Base-by-base conservation (phyloP, 2,113 vertebrate species). In the Prionailurus bengalensis region DNA sequence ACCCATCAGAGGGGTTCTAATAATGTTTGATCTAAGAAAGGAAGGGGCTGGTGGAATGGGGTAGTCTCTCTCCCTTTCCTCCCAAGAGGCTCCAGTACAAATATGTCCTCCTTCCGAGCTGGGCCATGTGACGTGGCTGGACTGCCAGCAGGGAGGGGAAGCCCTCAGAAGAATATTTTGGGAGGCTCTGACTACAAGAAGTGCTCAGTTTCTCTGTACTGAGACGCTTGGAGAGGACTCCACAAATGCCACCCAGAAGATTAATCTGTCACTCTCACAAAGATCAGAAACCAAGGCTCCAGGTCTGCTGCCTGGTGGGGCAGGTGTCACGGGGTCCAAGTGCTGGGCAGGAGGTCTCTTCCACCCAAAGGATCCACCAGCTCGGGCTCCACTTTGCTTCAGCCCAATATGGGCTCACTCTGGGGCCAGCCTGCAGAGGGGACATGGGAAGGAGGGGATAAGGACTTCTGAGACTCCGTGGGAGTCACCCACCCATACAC, bases 381-480 rank as follows among this genome's bases (percentile, higher is more conserved):
- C 58, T 74, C 29, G 9, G 36, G 61, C 45, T 51, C 39, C 66
- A 19, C 55, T 36, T 23, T 17, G 48, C 53, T 48, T 48, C 31
- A 10, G 90, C 29, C 12, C 13, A 14, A 73, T 36, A 33, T 25
- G 14, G 23, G 19, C 61, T 70, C 36, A 12, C 6, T 6, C 48
- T 74, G 45, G 42, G 68, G 31, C 27, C n/a, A 27, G n/a, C 42
- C 88, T 45, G 48, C 51, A 13, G 58, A 86, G 76, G 66, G 16
- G 9, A 17, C 3, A 1, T 0, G 10, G 15, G 17, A 63, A 79
- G 33, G 7, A 17, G 13, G 15, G 9, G 7, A 33, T 4, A 5
- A 71, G 53, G 14, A 15, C 7, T 3, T 48, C 7, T 9, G 42
- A 4, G 4, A 10, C 15, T 1, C 73, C 33, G 33, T 42, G 25